phyloP scores from a whole-genome alignment of 2,888 invertebrate species.

The Mylabris sibirica region DNA sequence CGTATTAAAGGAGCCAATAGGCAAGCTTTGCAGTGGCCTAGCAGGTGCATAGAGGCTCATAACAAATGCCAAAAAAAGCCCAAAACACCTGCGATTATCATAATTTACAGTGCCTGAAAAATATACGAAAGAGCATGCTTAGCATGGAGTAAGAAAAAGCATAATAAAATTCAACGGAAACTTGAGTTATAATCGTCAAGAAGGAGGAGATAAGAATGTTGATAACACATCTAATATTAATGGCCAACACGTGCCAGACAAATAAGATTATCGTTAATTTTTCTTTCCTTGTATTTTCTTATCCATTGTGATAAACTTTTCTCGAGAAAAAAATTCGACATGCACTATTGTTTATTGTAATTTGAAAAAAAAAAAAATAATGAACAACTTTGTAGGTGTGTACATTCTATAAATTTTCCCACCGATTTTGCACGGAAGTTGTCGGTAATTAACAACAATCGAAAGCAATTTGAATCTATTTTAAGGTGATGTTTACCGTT shows the following conservation, averaged over 20 bases:
- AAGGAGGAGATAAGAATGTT: background rate
- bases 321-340: background rate
- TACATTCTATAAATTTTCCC: background rate
- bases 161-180: background rate
- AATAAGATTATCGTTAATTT: background rate
- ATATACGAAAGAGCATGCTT: too few relatives aligned
- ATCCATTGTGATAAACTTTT: background rate
- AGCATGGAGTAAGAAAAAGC: too few relatives aligned
- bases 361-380: too few relatives aligned
- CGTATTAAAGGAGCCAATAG: too few relatives aligned
- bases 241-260: background rate
- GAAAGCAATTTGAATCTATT: background rate
- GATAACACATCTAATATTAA: background rate
- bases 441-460: background rate
- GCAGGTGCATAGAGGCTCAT: too few relatives aligned
- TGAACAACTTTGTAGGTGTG: too few relatives aligned
- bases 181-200: too few relatives aligned
- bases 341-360: background rate
- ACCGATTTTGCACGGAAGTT: background rate
- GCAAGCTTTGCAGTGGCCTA: too few relatives aligned
- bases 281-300: background rate
- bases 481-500: background rate
- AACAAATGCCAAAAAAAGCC: too few relatives aligned
- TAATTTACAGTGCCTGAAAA: too few relatives aligned
- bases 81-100: too few relatives aligned